A percentile compares a stretch with the other conserved stretches of the same genome.
Conservation (phyloP, 2,888 invertebrate species). For the Drosophila nr. medialis region DNA sequence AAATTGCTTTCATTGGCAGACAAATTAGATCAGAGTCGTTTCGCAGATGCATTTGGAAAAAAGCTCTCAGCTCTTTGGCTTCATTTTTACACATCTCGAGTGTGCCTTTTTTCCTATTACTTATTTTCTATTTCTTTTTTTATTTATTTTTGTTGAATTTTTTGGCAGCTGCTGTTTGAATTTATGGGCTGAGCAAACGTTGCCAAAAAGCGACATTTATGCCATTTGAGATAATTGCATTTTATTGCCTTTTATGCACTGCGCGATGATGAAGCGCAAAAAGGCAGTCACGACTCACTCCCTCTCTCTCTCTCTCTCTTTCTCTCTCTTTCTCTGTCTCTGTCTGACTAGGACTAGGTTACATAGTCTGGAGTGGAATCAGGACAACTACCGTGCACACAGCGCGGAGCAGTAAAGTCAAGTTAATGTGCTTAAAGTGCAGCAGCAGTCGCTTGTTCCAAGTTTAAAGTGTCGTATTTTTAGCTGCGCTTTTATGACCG, state of each 20-base stretch:
- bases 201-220: conserved; percentile 77
- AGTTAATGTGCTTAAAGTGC: conserved; percentile 58
- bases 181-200: conserved; percentile 69
- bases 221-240: conserved; percentile 78
- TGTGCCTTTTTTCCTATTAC: conserved; percentile 1
- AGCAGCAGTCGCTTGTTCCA: conserved; percentile 46
- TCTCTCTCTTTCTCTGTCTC: neutral
- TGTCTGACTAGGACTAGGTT: conserved; percentile 8
- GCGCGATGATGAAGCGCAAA: conserved; percentile 35
- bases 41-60: conserved; percentile 32
- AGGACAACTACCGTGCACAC: conserved; percentile 26
- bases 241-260: conserved; percentile 77
- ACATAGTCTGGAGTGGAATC: conserved; percentile 22
- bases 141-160: conserved; percentile 17
- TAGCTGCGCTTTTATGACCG: conserved; percentile 59
- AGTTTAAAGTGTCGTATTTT: conserved; percentile 53
- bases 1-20: conserved; percentile 68
- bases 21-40: conserved; percentile 69
- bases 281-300: neutral
- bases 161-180: conserved; percentile 67
- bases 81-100: conserved; percentile 15
- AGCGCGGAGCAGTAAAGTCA: conserved; percentile 9
- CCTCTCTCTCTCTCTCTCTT: neutral
- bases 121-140: neutral
- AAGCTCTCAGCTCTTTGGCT: conserved; percentile 21